phyloP scores from a whole-genome alignment of 1,140 invertebrate species.

The Caerostris darwini region DNA sequence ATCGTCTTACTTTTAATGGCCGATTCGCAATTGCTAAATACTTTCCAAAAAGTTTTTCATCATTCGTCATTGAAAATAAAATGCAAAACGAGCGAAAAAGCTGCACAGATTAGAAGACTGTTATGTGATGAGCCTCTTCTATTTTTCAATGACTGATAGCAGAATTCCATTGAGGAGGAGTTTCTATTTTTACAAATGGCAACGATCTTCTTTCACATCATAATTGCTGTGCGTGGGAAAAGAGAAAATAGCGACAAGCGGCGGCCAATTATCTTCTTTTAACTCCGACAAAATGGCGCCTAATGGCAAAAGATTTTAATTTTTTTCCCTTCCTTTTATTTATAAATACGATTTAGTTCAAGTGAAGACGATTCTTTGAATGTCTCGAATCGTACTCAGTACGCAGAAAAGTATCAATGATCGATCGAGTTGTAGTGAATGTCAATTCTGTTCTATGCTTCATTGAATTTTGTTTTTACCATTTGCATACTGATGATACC shows the following conservation, averaged over 20 bases:
- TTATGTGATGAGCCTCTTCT: background rate
- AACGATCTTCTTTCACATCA: background rate
- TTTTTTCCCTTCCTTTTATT: constrained; percentile 28
- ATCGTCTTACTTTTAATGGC: background rate
- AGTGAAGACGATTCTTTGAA: background rate
- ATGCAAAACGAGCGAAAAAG: too few relatives aligned
- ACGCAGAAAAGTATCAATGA: background rate
- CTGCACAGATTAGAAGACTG: too few relatives aligned
- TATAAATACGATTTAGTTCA: background rate
- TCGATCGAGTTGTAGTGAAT: background rate
- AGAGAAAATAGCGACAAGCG: constrained; percentile 4
- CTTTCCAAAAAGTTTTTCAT: too few relatives aligned
- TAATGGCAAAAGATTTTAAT: constrained; percentile 42
- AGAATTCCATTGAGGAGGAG: background rate
- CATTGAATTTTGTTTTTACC: background rate
- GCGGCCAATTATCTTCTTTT: constrained; percentile 58
- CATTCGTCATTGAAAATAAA: too few relatives aligned
- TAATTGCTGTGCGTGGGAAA: constrained; percentile 35
- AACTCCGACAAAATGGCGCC: constrained; percentile 39
- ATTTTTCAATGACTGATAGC: background rate
- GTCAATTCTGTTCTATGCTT: background rate
- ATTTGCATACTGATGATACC: background rate
- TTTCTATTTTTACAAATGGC: constrained; percentile 48
- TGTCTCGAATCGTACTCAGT: background rate
- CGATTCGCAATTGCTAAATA: too few relatives aligned